Base-by-base conservation (phyloP, 2,888 invertebrate species). In the Abrostola triplasia region DNA sequence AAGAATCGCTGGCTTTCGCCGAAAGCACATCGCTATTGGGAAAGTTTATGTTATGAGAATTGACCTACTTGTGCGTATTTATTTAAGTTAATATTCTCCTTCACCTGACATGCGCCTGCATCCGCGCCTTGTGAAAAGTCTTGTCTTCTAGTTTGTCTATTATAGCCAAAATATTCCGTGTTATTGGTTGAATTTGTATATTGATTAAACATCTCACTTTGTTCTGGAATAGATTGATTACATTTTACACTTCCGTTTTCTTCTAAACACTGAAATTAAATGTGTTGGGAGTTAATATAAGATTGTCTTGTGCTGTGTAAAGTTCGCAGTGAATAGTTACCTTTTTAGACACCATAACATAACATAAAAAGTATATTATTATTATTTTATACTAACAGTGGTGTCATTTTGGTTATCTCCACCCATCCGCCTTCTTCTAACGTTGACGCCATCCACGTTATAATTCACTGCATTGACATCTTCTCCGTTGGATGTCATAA, bases 91-190 rank as follows among this genome's bases (percentile, higher is more conserved):
- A 24, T 24, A 24, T 24, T 24, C 40, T 9, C 1, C 24, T 47
- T 48, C 54, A 65, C 74, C 74, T 74, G 67, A 64, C 74, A 77
- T 36, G 64, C 64, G 6, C 67, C 58, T 24, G 57, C 66, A 2
- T 35, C 38, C 9, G 57, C 12, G 0, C 6, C 36, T 38, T 42
- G 36, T 7, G 42, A n/a, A 0, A 47, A 7, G 1, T n/a, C 36
- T 49, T 36, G 40, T 47, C 38, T 63, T 51, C 54, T 59, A 1
- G 8, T 50, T 1, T 24, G 24, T 36, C 36, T 35, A 37, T 48
- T 1, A 35, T 62, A 53, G 0, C 5, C 5, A 42, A 48, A 24
- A 6, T 6, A 38, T 56, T 9, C 24, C 4, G 24, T 41, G 6
- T 41, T 47, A 0, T 5, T 40, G 36, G 12, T n/a, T 36, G 50